Evolutionary conservation across 2,113 vertebrate genomes (phyloP).

Genomic region (Salvelinus sp.): DNA sequence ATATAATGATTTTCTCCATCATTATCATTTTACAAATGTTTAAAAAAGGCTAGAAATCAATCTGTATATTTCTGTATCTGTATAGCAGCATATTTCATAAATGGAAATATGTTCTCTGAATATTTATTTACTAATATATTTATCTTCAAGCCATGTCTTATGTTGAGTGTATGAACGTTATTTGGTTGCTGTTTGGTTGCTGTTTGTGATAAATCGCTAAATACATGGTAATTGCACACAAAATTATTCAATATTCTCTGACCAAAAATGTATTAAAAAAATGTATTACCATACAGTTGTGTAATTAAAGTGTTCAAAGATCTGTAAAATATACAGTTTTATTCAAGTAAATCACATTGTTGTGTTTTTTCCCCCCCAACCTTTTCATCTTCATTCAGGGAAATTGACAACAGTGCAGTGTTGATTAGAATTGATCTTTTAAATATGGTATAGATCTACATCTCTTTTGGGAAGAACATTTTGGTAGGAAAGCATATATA

Average conservation of each 20-base stretch:
- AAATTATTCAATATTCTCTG: conserved; percentile 91
- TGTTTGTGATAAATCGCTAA: conserved; percentile 88
- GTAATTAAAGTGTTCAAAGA: conserved; percentile 99
- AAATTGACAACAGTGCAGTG: no score
- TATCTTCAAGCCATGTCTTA: conserved; percentile 99
- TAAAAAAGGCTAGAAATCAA: conserved; percentile 85
- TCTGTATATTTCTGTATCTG: conserved; percentile 95
- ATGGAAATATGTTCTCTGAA: conserved; percentile 99
- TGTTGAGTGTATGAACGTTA: conserved; percentile 90
- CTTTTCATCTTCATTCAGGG: neutral
- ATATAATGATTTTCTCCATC: conserved; percentile 86
- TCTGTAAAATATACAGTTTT: conserved; percentile 98
- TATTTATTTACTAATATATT: conserved; percentile 99
- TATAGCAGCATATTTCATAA: conserved; percentile 99
- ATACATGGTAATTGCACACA: conserved; percentile 98
- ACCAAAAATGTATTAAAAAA: conserved; percentile 96
- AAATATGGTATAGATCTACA: no score
- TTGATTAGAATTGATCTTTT: no score
- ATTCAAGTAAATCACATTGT: conserved; percentile 78
- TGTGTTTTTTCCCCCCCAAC: conserved; percentile 25
- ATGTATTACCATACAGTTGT: conserved; percentile 96
- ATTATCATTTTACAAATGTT: conserved; percentile 90
- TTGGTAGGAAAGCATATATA: no score
- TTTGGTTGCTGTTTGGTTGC: conserved; percentile 80
- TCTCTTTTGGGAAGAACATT: no score